phyloP scores from a whole-genome alignment of 1,140 invertebrate species.

The Aethina tumida region DNA sequence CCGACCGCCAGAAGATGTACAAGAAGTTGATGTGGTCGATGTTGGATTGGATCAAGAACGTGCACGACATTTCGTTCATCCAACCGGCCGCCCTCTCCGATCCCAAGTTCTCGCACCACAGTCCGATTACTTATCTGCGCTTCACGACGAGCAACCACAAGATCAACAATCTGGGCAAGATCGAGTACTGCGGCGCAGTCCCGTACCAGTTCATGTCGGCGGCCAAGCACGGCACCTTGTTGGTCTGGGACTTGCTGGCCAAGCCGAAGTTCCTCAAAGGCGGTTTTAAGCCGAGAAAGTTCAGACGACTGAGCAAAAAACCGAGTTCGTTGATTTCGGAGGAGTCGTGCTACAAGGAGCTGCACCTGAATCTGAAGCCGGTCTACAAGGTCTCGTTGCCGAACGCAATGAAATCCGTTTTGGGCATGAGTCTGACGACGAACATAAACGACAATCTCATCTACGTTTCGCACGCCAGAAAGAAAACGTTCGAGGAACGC shows the following conservation, averaged over 20 bases:
- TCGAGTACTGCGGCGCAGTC: conserved; percentile 35
- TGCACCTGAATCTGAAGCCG: conserved; percentile 49
- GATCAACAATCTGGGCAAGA: conserved; percentile 43
- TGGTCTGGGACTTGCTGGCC: conserved; percentile 56
- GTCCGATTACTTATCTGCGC: conserved; percentile 49
- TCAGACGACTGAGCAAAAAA: conserved; percentile 37
- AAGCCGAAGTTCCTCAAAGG: conserved; percentile 35
- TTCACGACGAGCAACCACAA: conserved; percentile 46
- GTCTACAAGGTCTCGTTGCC: conserved; percentile 42
- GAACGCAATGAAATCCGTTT: conserved; percentile 7
- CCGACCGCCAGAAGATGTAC: conserved; percentile 50
- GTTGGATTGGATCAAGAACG: conserved; percentile 57
- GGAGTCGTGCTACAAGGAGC: conserved; percentile 44
- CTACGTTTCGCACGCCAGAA: conserved; percentile 18
- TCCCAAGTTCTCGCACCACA: conserved; percentile 49
- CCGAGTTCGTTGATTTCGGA: conserved; percentile 43
- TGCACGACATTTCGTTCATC: conserved; percentile 44
- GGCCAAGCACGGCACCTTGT: conserved; percentile 53
- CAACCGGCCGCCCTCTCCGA: conserved; percentile 49
- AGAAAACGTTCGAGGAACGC: conserved; percentile 16
- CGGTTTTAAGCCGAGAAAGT: conserved; percentile 39
- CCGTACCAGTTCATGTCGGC: conserved; percentile 53
- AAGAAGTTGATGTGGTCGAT: conserved; percentile 47
- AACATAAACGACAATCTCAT: conserved; percentile 9
- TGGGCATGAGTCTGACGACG: too few species aligned